phyloP scores from a whole-genome alignment of 2,113 vertebrate genomes.

The Mesoclemmys tuberculata region DNA sequence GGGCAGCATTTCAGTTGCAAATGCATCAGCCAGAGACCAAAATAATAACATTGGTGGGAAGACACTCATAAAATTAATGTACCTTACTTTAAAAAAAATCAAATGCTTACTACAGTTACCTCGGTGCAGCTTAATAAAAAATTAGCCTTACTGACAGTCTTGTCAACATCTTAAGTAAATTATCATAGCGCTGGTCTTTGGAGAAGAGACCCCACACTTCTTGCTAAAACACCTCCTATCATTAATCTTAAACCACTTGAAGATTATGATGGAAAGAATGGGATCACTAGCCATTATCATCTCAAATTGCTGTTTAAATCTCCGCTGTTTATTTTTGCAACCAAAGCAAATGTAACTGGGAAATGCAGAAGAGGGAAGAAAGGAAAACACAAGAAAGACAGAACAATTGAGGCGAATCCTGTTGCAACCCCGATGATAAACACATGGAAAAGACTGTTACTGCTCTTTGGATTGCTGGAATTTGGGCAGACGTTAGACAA shows the following conservation, averaged over 20 bases:
- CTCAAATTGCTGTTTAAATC: conserved; percentile 84
- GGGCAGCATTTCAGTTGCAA: conserved; percentile 27
- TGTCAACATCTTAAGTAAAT: conserved; percentile 78
- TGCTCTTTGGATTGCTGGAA: conserved; percentile 59
- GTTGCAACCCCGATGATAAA: conserved; percentile 65
- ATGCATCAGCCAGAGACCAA: conserved; percentile 29
- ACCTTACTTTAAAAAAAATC: conserved; percentile 43
- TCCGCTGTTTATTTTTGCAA: conserved; percentile 84
- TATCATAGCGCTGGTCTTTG: conserved; percentile 79
- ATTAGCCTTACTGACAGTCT: conserved; percentile 74
- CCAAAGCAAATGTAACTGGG: conserved; percentile 73
- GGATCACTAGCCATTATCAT: conserved; percentile 88
- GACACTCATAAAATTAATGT: conserved; percentile 21
- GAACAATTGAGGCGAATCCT: conserved; percentile 64
- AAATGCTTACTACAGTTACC: conserved; percentile 52
- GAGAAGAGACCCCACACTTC: conserved; percentile 76
- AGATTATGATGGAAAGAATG: conserved; percentile 90
- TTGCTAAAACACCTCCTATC: conserved; percentile 77
- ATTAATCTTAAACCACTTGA: conserved; percentile 92
- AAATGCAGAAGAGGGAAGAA: conserved; percentile 58
- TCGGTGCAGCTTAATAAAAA: conserved; percentile 67
- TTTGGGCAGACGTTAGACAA: conserved; percentile 60
- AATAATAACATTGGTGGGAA: conserved; percentile 59
- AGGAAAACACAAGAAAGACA: conserved; percentile 59
- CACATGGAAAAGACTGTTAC: conserved; percentile 66